Base-by-base conservation (phyloP, 2,888 invertebrate genomes). In the Craniophora ligustri region DNA sequence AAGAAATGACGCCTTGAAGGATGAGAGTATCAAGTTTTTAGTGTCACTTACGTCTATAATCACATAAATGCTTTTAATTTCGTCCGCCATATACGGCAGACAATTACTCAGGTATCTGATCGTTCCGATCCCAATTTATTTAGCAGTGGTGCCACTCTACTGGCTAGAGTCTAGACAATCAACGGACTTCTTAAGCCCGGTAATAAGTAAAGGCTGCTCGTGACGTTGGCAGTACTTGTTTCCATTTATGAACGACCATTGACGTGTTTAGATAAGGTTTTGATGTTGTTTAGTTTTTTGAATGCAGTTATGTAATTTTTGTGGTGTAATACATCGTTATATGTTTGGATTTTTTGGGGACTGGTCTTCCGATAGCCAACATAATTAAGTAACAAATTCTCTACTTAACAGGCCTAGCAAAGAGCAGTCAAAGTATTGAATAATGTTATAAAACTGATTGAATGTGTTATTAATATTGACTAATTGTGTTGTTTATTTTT, bases 161-260 rank as follows among this genome's bases (percentile, higher is more conserved):
- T 59, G 67, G 34, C 39, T 48, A 30, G 15, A 32, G 11, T 79
- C 73, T 75, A 67, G 71, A 73, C 74, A 75, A 75, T 80, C 78
- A 82, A 65, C 74, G 68, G 60, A 67, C 72, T 79, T 34, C 72
- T 78, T 76, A 74, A 26, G 68, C 74, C 72, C 49, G 66, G 59
- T 81, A 81, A 79, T 82, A 81, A 83, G 78, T 80, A 79, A 83
- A 77, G 76, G 78, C 67, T 44, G 72, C 61, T 86, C 85, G 81
- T 84, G 84, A 81, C 72, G 76, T 66, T 68, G 70, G 49, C 58
- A 41, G 74, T 54, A 75, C 61, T 65, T 59, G 82, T 84, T 85
- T 84, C 82, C 85, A 83, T 82, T 81, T 71, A 62, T 60, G 66
- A 69, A 79, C 55, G 56, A 57, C 41, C 19, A 26, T 53, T 56